phyloP scores from a whole-genome alignment of 2,888 invertebrate species.

The Tetramorium bicarinatum region DNA sequence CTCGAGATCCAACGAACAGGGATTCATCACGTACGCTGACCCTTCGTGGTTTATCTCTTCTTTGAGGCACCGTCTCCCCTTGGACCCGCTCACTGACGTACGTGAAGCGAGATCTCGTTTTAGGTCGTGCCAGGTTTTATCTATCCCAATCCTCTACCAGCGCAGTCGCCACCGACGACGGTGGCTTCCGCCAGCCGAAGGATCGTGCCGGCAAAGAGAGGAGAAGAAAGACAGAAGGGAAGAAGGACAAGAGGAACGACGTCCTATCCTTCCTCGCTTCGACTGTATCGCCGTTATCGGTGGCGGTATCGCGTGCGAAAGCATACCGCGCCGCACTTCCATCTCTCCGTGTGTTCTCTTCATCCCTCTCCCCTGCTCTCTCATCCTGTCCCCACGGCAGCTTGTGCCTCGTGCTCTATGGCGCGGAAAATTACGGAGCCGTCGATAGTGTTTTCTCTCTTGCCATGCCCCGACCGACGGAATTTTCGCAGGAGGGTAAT shows the following conservation, averaged over 20 bases:
- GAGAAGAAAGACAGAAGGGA: constrained; percentile 18
- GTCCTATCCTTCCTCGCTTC: constrained; percentile 21
- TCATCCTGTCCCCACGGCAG: constrained; percentile 10
- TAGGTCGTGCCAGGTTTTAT: constrained; percentile 41
- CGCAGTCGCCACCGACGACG: neutral
- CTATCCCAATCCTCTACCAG: neutral
- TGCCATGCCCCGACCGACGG: constrained; percentile 54
- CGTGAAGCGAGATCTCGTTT: constrained; percentile 42
- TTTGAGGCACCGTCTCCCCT: constrained; percentile 1
- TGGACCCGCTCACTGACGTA: neutral
- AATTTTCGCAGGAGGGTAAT: constrained; percentile 60
- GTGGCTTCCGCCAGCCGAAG: neutral
- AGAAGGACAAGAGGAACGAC: constrained; percentile 17
- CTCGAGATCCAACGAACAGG: constrained; percentile 29
- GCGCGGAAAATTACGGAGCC: constrained; percentile 78
- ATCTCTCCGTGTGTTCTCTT: constrained; percentile 18
- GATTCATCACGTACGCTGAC: constrained; percentile 55
- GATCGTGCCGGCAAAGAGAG: constrained; percentile 4
- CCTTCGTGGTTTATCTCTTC: constrained; percentile 50
- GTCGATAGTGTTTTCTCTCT: constrained; percentile 69
- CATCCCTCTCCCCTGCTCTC: constrained; percentile 5
- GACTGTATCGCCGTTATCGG: constrained; percentile 45
- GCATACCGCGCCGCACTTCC: constrained; percentile 51
- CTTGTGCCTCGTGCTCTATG: constrained; percentile 70
- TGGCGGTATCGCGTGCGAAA: constrained; percentile 59